These are phyloP conservation scores for Stictocephala bisonia DNA, from an alignment of 2,888 invertebrate genomes.

Conservation along the genomic window DNA sequence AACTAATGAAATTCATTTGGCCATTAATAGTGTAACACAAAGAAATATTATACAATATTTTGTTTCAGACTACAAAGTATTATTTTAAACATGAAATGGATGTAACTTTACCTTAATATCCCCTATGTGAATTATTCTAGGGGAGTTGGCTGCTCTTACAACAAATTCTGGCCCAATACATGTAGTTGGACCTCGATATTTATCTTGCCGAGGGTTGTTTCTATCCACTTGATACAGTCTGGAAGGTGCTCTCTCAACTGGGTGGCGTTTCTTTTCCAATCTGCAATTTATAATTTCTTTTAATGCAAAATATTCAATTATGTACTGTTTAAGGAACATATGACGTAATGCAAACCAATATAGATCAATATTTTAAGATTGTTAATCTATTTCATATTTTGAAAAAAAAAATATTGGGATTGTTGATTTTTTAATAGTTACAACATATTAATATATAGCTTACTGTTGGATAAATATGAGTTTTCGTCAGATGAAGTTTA, in stretches of 20 bases:
- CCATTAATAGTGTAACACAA: no score
- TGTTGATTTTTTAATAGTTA: no score
- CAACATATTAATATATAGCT: no score
- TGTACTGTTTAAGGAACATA: background rate
- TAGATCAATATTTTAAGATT: background rate
- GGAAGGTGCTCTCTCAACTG: constrained; percentile 79
- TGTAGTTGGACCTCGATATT: constrained; percentile 59
- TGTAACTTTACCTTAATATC: constrained; percentile 67
- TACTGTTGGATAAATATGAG: background rate
- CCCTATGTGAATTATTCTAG: constrained; percentile 72
- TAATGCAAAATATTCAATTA: no score
- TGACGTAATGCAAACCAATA: background rate
- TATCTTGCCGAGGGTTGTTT: constrained; percentile 45
- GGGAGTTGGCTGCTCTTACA: constrained; percentile 75
- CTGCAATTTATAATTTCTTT: constrained; percentile 32
- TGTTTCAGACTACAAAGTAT: no score
- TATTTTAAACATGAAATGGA: no score
- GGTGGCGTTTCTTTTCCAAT: constrained; percentile 63
- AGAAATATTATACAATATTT: no score
- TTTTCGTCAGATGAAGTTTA: no score
- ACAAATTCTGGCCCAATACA: constrained; percentile 80
- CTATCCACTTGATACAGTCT: constrained; percentile 73
- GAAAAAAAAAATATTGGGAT: no score
- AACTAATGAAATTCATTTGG: no score
- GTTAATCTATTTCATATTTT: no score